These are phyloP conservation scores for Syngnathus rostellatus DNA, from an alignment of 2,797 vertebrate species.

Conservation along the genomic window DNA sequence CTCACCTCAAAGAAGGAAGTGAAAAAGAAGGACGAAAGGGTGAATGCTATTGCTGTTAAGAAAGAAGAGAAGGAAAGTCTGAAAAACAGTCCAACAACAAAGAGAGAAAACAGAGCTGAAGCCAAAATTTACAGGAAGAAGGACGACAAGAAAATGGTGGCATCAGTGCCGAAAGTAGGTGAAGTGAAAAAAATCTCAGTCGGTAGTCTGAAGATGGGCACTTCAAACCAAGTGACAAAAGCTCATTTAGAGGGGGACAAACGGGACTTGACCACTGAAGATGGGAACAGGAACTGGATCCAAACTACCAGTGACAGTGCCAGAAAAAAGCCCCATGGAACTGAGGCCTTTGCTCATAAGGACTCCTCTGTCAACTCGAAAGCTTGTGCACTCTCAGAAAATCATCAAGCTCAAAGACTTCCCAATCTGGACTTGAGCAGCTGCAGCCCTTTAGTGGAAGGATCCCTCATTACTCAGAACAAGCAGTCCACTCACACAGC, in stretches of 20 bases:
- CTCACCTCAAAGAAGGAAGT: conserved; percentile 55
- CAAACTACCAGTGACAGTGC: background rate
- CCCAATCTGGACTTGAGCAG: conserved; percentile 51
- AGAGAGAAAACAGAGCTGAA: conserved; percentile 67
- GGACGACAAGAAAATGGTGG: conserved; percentile 60
- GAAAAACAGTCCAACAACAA: conserved; percentile 52
- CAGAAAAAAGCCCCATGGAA: background rate
- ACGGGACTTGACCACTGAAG: too few relatives aligned
- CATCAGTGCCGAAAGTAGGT: conserved; percentile 33
- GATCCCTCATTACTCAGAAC: conserved; percentile 60
- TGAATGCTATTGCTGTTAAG: conserved; percentile 22
- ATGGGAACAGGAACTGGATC: conserved; percentile 20
- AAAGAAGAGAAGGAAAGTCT: conserved; percentile 55
- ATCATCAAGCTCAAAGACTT: background rate
- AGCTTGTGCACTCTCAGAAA: background rate
- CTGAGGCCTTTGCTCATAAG: background rate
- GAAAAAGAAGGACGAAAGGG: conserved; percentile 68
- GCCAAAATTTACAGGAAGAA: conserved; percentile 69
- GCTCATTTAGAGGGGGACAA: conserved; percentile 23
- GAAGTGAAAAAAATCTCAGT: conserved; percentile 51
- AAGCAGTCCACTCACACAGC: conserved; percentile 68
- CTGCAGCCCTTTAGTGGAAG: conserved; percentile 47
- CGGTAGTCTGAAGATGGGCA: conserved; percentile 66
- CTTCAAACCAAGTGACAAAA: conserved; percentile 46
- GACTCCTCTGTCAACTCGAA: background rate